Conservation (phyloP, 2,888 invertebrate species). For the Andrena hattorfiana region DNA sequence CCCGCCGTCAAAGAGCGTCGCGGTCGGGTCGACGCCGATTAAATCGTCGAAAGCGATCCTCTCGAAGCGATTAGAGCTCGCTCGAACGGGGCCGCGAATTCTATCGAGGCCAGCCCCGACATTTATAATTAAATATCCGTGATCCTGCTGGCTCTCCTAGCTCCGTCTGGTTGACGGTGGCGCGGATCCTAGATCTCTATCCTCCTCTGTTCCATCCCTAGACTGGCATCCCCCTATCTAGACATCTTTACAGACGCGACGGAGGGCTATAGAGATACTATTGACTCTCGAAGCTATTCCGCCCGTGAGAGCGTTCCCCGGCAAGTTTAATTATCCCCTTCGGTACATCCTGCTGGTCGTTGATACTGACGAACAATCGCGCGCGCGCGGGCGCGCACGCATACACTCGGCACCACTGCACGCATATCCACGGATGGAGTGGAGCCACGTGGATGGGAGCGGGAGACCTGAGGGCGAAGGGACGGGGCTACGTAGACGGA, state of each 20-base stretch:
- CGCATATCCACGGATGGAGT: slow-evolving; percentile 10
- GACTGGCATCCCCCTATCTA: slow-evolving; percentile 18
- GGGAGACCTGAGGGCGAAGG: slow-evolving; percentile 32
- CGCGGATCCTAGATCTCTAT: slow-evolving; percentile 18
- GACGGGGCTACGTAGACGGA: slow-evolving; percentile 68
- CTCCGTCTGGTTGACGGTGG: slow-evolving; percentile 13
- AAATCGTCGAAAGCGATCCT: slow-evolving; percentile 41
- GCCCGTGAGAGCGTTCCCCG: slow-evolving; percentile 62
- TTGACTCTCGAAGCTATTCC: slow-evolving; percentile 64
- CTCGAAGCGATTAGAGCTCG: slow-evolving; percentile 21
- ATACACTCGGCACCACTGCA: slow-evolving; percentile 10
- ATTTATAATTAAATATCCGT: slow-evolving; percentile 52
- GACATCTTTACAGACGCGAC: slow-evolving; percentile 46
- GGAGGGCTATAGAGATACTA: slow-evolving; percentile 56
- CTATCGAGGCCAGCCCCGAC: slow-evolving; percentile 25
- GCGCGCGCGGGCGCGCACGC: slow-evolving; percentile 31
- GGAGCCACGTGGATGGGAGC: slow-evolving; percentile 41
- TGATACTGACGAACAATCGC: slow-evolving; percentile 65
- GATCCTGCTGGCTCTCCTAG: slow-evolving; percentile 30
- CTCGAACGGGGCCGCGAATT: slow-evolving; percentile 38
- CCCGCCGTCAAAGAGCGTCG: slow-evolving; percentile 36
- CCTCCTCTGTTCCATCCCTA: background rate
- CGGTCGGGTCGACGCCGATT: slow-evolving; percentile 38
- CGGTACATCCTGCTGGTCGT: slow-evolving; percentile 69
- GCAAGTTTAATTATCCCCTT: slow-evolving; percentile 76